Evolutionary conservation across 2,888 invertebrate genomes (phyloP).

Genomic region (Conops quadrifasciatus): DNA sequence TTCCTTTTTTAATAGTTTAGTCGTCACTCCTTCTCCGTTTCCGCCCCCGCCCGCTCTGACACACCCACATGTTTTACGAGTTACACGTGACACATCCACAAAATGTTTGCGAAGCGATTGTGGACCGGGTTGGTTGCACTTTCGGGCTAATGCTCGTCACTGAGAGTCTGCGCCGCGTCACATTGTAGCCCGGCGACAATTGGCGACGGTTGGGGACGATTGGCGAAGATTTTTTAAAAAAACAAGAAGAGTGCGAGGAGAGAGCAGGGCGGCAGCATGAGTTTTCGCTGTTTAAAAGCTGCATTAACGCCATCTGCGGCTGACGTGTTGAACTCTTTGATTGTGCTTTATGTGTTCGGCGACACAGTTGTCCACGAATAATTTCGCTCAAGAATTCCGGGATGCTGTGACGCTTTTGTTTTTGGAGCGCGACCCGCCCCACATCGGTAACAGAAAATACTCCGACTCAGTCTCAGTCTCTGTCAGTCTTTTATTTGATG

Average conservation of each 20-base stretch:
- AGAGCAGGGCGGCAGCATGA: background rate
- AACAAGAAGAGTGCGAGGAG: background rate
- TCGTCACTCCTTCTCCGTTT: background rate
- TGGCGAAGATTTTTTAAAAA: too few species aligned
- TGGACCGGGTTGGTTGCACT: background rate
- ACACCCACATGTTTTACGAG: background rate
- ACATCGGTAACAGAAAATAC: too few species aligned
- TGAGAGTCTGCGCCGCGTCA: background rate
- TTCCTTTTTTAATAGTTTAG: too few species aligned
- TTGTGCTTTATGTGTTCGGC: constrained; percentile 4
- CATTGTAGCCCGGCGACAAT: too few species aligned
- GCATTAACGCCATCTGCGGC: constrained; percentile 27
- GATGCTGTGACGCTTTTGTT: too few species aligned
- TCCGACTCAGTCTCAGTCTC: too few species aligned
- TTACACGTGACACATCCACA: constrained; percentile 6
- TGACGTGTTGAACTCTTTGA: constrained; percentile 23
- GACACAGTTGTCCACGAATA: too few species aligned
- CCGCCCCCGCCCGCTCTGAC: too few species aligned
- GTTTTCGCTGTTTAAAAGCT: constrained; percentile 22
- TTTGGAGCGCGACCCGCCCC: too few species aligned
- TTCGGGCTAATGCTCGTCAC: background rate
- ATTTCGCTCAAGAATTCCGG: too few species aligned
- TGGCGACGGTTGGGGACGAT: too few species aligned
- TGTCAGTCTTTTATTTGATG: constrained; percentile 12
- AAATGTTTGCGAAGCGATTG: background rate